phyloP scores from a whole-genome alignment of 64 coral and sea anemone genomes.

The Acropora yongei region DNA sequence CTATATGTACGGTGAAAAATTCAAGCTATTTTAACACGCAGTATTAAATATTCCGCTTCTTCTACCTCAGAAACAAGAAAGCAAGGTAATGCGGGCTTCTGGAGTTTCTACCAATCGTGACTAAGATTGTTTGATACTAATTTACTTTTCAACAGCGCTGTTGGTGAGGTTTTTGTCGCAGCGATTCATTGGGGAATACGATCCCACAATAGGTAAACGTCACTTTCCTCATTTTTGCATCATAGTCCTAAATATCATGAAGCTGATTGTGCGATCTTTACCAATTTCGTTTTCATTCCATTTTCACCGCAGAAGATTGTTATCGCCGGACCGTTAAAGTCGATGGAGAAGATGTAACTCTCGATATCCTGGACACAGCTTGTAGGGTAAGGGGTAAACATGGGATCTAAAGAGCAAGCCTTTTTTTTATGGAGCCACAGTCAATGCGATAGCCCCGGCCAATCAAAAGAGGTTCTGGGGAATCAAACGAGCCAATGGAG shows the following conservation, averaged over 20 bases:
- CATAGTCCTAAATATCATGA: neutral
- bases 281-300: neutral
- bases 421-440: no score
- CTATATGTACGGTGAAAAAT: no score
- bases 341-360: conserved; percentile 63
- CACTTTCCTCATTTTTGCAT: neutral
- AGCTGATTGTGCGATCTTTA: neutral
- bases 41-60: no score
- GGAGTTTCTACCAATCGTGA: neutral
- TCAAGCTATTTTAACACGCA: no score
- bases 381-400: conserved; percentile 42
- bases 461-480: no score
- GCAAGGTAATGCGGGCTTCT: neutral
- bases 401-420: no score
- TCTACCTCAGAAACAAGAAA: neutral
- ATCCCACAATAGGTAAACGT: conserved; percentile 74
- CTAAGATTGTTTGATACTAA: neutral
- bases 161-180: conserved; percentile 69
- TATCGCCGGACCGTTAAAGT: conserved; percentile 69
- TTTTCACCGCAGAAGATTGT: conserved; percentile 51
- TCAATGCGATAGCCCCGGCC: no score
- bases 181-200: conserved; percentile 75
- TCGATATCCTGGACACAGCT: conserved; percentile 71
- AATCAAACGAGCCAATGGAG: no score
- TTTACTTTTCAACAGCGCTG: conserved; percentile 34